Evolutionary conservation across 2,797 vertebrate genomes (phyloP).

Genomic region (Peromyscus attwateri): DNA sequence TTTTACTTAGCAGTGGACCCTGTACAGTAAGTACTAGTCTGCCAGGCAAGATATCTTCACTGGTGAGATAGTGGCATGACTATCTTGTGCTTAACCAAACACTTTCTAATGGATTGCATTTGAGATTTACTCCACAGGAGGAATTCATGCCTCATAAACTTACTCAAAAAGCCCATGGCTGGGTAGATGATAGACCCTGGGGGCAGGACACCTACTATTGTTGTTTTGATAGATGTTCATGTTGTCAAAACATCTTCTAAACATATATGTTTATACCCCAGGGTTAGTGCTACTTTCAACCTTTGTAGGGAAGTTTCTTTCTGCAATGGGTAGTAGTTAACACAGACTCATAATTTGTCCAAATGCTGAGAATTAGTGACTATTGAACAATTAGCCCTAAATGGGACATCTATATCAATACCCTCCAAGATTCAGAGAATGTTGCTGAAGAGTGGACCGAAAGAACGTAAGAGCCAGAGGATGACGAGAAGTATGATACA

Average conservation of each 20-base stretch:
- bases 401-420: background rate
- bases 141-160: background rate
- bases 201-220: background rate
- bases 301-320: background rate
- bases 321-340: background rate
- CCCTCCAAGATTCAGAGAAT: background rate
- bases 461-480: background rate
- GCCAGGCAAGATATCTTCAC: no score
- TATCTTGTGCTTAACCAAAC: background rate
- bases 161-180: background rate
- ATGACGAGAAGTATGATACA: no score
- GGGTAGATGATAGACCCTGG: background rate
- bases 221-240: background rate
- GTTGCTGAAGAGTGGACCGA: background rate
- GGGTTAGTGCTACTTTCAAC: background rate
- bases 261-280: background rate
- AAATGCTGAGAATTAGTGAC: background rate
- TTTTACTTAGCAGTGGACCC: background rate
- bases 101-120: background rate
- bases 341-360: no score
- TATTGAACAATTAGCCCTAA: background rate
- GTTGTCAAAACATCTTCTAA: background rate
- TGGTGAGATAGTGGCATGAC: background rate
- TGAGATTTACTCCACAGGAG: background rate
- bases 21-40: background rate